These are phyloP conservation scores for Cantharis nigra DNA, from an alignment of 2,888 invertebrate species.

Conservation along the genomic window DNA sequence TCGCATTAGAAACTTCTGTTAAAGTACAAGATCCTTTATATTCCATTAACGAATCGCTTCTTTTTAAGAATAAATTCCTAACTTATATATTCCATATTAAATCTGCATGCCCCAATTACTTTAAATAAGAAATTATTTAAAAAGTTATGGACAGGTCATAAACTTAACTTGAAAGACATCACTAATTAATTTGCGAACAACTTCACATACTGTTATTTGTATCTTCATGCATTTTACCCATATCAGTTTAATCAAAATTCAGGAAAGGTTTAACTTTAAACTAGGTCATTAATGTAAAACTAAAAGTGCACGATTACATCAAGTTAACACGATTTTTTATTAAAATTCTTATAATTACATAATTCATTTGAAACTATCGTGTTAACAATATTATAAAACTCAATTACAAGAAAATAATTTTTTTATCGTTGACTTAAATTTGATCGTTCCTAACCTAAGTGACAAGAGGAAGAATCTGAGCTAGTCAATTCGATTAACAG, in stretches of 20 bases:
- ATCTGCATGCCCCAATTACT: not conserved
- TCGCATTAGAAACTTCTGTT: not conserved
- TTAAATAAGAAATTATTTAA: not conserved
- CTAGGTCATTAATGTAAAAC: not conserved
- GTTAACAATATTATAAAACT: not conserved
- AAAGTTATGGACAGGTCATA: not conserved
- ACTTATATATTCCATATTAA: not conserved
- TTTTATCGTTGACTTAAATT: not conserved
- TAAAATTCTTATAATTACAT: not conserved
- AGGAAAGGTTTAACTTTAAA: not conserved
- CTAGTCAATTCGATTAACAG: slow-evolving; percentile 10
- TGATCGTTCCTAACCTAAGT: not conserved
- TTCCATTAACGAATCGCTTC: not conserved
- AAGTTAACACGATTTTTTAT: not conserved
- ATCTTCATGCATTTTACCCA: not conserved
- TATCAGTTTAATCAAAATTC: not conserved
- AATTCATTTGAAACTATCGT: not conserved
- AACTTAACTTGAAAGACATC: not conserved
- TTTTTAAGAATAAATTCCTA: not conserved
- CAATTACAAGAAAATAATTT: not conserved
- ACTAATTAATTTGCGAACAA: not conserved
- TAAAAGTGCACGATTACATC: not conserved
- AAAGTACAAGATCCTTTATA: not conserved
- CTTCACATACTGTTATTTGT: not conserved
- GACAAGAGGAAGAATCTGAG: not conserved